Base-by-base conservation (phyloP, 2,888 invertebrate genomes). In the Archaeoteleia sp. region DNA sequence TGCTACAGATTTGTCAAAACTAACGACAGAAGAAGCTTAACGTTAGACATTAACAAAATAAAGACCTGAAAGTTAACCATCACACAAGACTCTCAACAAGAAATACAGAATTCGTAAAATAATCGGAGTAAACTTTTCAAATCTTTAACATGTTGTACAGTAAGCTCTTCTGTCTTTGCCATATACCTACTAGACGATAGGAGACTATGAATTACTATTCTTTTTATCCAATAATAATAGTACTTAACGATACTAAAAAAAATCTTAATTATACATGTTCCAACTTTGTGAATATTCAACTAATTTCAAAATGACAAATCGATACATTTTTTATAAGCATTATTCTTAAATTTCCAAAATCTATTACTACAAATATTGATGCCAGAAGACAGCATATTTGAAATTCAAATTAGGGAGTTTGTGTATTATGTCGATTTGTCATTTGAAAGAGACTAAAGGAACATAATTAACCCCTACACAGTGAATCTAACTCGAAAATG, bases 381-480 rank as follows among this genome's bases (percentile, higher is more conserved):
- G n/a, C n/a, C n/a, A n/a, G n/a, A 20, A 20, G 20, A 20, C 20
- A 5, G 20, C 20, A 20, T 20, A 20, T 20, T 20, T 20, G 20
- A 2, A 20, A 20, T 20, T 2, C 20, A 20, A 20, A 20, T 20
- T 20, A 20, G 5, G 20, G 20, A 5, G n/a, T n/a, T n/a, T n/a
- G n/a, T n/a, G n/a, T n/a, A n/a, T n/a, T 8, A 14, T 37, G 8
- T 25, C 61, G 53, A 61, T 25, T 61, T 53, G 46, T 14, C 61
- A 46, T 42, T 27, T 40, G 39, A 34, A 45, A 9, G 25, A 37
- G 37, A 14, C 2, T 17, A n/a, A 51, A 46, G 40, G 8, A 29
- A 32, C 42, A 37, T 34, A 49, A 9, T 65, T 45, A 45, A 65
- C 40, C 34, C 46, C 51, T 65, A 65, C 53, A 60, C 66, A 66